Percentiles rank a stretch among this genome's conserved stretches.
These are phyloP conservation scores for Priocnemis perturbator DNA, from an alignment of 2,888 invertebrate genomes.

Conservation along the genomic window DNA sequence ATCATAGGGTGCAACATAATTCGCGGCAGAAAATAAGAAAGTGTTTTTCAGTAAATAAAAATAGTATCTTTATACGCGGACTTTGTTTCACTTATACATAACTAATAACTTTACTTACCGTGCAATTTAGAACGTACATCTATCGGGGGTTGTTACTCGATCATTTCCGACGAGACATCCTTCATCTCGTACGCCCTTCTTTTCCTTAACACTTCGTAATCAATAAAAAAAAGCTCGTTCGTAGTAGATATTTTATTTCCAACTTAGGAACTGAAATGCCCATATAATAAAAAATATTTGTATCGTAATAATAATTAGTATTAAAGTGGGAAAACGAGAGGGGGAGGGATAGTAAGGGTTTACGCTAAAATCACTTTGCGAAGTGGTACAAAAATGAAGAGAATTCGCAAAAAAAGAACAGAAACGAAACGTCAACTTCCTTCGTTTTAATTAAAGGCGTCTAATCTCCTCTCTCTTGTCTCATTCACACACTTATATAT, in stretches of 20 bases:
- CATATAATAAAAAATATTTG: slow-evolving; percentile 69
- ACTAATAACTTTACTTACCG: no score
- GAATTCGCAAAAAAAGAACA: slow-evolving; percentile 48
- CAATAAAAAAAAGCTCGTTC: slow-evolving; percentile 45
- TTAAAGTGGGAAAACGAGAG: not conserved
- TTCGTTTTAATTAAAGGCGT: not conserved
- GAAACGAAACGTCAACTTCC: slow-evolving; percentile 22
- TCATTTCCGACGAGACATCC: no score
- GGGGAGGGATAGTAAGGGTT: slow-evolving; percentile 46
- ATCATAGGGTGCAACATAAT: no score
- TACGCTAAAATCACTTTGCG: slow-evolving; percentile 60
- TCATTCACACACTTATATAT: slow-evolving; percentile 22
- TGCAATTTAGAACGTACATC: no score
- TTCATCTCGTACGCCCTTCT: not conserved
- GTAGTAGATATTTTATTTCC: slow-evolving; percentile 69
- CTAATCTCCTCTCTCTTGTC: slow-evolving; percentile 16
- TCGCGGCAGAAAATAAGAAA: no score
- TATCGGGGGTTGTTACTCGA: no score
- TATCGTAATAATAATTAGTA: slow-evolving; percentile 57
- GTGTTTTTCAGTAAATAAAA: no score
- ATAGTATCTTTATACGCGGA: no score
- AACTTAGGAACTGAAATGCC: slow-evolving; percentile 71
- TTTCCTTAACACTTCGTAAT: not conserved
- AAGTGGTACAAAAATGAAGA: slow-evolving; percentile 55
- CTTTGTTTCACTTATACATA: no score